Base-by-base conservation (phyloP, 2,888 invertebrate genomes). In the Aporophyla nigra region DNA sequence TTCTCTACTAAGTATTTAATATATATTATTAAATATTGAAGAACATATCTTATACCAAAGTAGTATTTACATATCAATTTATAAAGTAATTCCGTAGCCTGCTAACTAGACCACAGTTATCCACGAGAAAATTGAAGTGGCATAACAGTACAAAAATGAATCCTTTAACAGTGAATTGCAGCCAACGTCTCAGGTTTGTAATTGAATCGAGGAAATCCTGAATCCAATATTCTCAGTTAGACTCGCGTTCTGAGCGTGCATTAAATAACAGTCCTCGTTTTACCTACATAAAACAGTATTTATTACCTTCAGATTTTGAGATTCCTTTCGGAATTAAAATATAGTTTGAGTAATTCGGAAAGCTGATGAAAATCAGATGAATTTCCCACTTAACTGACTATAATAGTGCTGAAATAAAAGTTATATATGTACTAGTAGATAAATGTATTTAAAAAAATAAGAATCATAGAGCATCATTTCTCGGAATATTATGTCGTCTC, bases 161-260 rank as follows among this genome's bases (percentile, higher is more conserved):
- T 51, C 19, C 21, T 5, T 73, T 63, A 33, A 63, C 14, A 63
- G 51, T 7, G 40, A 78, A 81, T 74, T 74, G 58, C 75, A 78
- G 24, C 46, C 49, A 27, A 14, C 49, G 33, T 62, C 53, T 53
- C 21, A 40, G 24, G 51, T 49, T 65, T 54, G 24, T 58, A 51
- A 81, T 74, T 65, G n/a, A 72, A 72, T 80, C 51, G 40, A 62
- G 73, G 56, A 72, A 80, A 62, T 27, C 12, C 76, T 58, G 77
- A 43, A 65, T 72, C 27, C 24, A 81, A 73, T 81, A 33, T 63
- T 80, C 24, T 63, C 33, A 43, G 56, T 33, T 33, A 33, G 56
- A 63, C 56, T 51, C 24, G n/a, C 14, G 16, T n/a, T 21, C 54
- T 27, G 46, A 33, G 24, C 24, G 33, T 43, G 51, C 51, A 24